Conservation (phyloP, 2,797 vertebrate genomes). For the Paratrypauchen microcephalus region DNA sequence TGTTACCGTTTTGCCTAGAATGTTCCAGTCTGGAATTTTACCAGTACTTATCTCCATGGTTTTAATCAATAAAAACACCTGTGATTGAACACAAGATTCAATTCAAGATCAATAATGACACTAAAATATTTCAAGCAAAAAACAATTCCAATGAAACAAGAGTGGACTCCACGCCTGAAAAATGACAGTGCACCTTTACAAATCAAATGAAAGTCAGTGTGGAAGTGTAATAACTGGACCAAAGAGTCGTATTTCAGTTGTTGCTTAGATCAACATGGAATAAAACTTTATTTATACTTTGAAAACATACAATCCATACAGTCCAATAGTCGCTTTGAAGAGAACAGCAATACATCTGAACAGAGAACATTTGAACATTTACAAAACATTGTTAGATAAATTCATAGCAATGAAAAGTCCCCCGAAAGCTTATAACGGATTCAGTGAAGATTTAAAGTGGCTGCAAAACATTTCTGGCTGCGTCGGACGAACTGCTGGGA, state of each 20-base stretch:
- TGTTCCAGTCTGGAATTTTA: too few species aligned
- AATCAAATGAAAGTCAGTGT: too few species aligned
- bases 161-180: too few species aligned
- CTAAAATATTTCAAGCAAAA: too few species aligned
- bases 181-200: too few species aligned
- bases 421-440: slow-evolving; percentile 49
- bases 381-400: slow-evolving; percentile 63
- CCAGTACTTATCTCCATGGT: too few species aligned
- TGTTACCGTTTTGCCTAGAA: too few species aligned
- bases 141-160: too few species aligned
- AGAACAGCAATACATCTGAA: slow-evolving; percentile 39
- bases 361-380: slow-evolving; percentile 38
- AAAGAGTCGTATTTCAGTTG: slow-evolving; percentile 16
- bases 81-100: too few species aligned
- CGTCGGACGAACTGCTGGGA: slow-evolving; percentile 56
- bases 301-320: slow-evolving; percentile 55
- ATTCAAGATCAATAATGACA: too few species aligned
- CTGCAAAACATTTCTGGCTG: slow-evolving; percentile 77
- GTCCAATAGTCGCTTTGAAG: slow-evolving; percentile 50
- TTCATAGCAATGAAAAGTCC: slow-evolving; percentile 52
- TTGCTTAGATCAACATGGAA: slow-evolving; percentile 74
- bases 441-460: slow-evolving; percentile 72
- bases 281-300: slow-evolving; percentile 75
- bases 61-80: too few species aligned
- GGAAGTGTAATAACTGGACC: too few species aligned